These are phyloP conservation scores for Tenthredo amoena DNA, from an alignment of 2,888 invertebrate species.

Conservation along the genomic window DNA sequence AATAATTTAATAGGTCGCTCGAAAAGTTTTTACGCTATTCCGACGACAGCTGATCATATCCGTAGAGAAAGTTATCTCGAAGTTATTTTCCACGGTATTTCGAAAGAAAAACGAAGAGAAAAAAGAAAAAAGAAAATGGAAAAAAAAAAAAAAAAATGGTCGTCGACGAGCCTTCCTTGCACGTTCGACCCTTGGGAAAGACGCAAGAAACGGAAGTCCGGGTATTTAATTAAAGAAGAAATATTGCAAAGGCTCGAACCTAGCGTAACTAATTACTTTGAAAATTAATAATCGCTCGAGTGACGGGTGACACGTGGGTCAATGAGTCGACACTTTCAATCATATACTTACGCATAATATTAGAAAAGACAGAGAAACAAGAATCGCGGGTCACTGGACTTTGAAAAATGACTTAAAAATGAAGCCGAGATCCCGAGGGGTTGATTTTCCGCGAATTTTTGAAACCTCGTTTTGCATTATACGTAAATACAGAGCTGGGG, in stretches of 20 bases:
- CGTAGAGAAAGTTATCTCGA: not conserved
- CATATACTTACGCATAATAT: not conserved
- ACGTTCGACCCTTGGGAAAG: conserved; percentile 2
- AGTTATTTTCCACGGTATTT: conserved; percentile 2
- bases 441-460: not conserved
- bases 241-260: conserved; percentile 10
- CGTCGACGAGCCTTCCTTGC: not conserved
- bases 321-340: not conserved
- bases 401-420: not conserved
- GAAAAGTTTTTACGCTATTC: not conserved
- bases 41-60: conserved; percentile 6
- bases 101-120: not conserved
- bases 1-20: not conserved
- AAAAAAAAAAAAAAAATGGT: not conserved
- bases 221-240: conserved; percentile 39
- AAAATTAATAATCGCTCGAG: conserved; percentile 3
- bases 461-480: not conserved
- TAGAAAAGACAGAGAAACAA: not conserved
- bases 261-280: conserved; percentile 31
- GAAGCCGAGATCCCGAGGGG: not conserved
- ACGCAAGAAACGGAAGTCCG: conserved; percentile 13
- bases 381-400: not conserved
- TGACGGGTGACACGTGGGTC: conserved; percentile 2
- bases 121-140: not conserved
- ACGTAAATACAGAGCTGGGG: not conserved